These are phyloP conservation scores for Cantharis lateralis DNA, from an alignment of 2,888 invertebrate genomes.

Conservation along the genomic window DNA sequence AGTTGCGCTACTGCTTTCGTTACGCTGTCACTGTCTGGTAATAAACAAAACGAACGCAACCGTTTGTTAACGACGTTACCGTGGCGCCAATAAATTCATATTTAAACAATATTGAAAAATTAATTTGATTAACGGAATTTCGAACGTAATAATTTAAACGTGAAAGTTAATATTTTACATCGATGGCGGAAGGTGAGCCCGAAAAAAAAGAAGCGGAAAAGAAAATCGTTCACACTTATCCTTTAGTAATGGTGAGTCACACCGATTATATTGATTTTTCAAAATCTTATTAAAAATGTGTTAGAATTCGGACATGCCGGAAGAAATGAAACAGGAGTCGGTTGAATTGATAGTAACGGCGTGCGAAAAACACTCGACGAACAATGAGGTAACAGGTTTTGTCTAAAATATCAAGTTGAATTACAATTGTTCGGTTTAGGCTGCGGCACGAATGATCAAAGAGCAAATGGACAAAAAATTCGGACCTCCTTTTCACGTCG, in stretches of 20 bases:
- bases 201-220: slow-evolving; percentile 59
- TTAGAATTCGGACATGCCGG: slow-evolving; percentile 90
- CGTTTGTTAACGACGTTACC: slow-evolving; percentile 5
- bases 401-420: not conserved
- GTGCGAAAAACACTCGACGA: slow-evolving; percentile 86
- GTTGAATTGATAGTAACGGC: slow-evolving; percentile 91
- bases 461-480: slow-evolving; percentile 95
- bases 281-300: slow-evolving; percentile 17
- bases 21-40: not conserved
- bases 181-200: slow-evolving; percentile 22
- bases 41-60: not conserved
- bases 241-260: slow-evolving; percentile 75
- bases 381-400: slow-evolving; percentile 71
- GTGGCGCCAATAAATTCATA: slow-evolving; percentile 20
- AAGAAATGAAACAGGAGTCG: slow-evolving; percentile 89
- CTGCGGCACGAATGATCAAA: slow-evolving; percentile 92
- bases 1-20: not conserved
- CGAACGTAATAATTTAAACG: not conserved
- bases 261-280: slow-evolving; percentile 11
- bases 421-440: slow-evolving; percentile 54
- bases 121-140: not conserved
- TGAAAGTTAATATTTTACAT: not conserved
- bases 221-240: slow-evolving; percentile 79
- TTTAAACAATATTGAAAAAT: slow-evolving; percentile 14
- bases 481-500: slow-evolving; percentile 93